Evolutionary conservation across 2,113 vertebrate genomes (phyloP), one percentile per base, ranked within the genome.

Genomic region (Cisticola juncidis): DNA sequence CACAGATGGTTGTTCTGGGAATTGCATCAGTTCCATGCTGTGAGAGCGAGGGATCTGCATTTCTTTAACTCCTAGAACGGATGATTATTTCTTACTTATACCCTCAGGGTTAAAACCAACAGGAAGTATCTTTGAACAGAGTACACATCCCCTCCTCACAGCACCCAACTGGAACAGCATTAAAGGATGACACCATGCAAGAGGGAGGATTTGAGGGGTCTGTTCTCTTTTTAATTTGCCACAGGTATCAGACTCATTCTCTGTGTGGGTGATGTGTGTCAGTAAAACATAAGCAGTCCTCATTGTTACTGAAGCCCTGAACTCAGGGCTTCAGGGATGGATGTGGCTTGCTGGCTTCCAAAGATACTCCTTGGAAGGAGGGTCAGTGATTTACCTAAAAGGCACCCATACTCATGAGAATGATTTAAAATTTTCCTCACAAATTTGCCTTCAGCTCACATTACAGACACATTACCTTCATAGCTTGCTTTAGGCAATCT

Each of bases 81-180:
- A 7, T 53, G 61, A 22, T 48, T 48, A 21, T 45, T 81, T 82
- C 23, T 72, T 24, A 15, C 12, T 38, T 38, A 0, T 36, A 62
- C 57, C 22, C 15, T 62, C 38, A 20, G 44, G 11, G n/a, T 5
- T 21, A 17, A 60, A 58, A 62, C 6, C 1, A 23, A 26, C 4
- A 71, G 11, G 12, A 33, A 40, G 5, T 17, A 31, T 50, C 6
- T 86, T 23, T 24, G 45, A 57, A 51, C 11, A 36, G 17, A 58
- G 6, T 8, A 9, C 5, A 24, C 3, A 4, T 8, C 1, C 12
- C 19, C 25, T 60, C 6, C 1, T 5, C 33, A 11, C 13, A 33
- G 2, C 48, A 22, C 28, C 5, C 25, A 33, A 1, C 16, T 6
- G 5, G 35, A 69, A 38, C 33, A 71, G 16, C 18, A 47, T 6